Percentiles rank a stretch among this genome's conserved stretches.
These are phyloP conservation scores for Dolichomitus sp. DNA, from an alignment of 2,888 invertebrate species.

Conservation along the genomic window DNA sequence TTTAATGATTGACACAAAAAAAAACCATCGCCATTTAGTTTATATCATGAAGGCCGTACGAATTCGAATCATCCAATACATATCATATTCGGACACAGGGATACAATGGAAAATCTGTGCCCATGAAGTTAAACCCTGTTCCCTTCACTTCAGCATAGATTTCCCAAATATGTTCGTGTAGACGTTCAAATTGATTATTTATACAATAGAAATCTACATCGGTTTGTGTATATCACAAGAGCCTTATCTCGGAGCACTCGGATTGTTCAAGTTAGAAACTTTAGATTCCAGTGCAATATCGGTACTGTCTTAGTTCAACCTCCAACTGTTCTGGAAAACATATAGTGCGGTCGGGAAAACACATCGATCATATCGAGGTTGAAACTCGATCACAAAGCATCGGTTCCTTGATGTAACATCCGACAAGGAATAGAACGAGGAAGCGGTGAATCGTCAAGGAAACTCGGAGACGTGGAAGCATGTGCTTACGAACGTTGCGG, in stretches of 20 bases:
- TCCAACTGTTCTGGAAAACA: neutral
- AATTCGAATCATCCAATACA: too few relatives aligned
- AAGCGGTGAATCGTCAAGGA: conserved; percentile 41
- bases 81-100: too few relatives aligned
- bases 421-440: conserved; percentile 17
- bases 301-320: neutral
- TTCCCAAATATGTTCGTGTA: too few relatives aligned
- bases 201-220: neutral
- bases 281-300: neutral
- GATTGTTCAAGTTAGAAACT: neutral
- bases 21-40: too few relatives aligned
- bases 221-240: neutral
- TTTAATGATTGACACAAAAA: too few relatives aligned
- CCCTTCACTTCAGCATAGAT: too few relatives aligned
- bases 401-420: conserved; percentile 32
- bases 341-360: neutral
- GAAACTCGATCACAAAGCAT: conserved; percentile 71
- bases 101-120: too few relatives aligned
- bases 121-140: too few relatives aligned
- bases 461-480: conserved; percentile 65
- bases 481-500: conserved; percentile 70
- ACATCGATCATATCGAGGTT: conserved; percentile 59
- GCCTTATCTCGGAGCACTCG: neutral
- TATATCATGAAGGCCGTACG: too few relatives aligned
- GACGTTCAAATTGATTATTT: neutral